These are phyloP conservation scores for Cygnus buccinator DNA, from an alignment of 2,113 vertebrate genomes.

Conservation along the genomic window DNA sequence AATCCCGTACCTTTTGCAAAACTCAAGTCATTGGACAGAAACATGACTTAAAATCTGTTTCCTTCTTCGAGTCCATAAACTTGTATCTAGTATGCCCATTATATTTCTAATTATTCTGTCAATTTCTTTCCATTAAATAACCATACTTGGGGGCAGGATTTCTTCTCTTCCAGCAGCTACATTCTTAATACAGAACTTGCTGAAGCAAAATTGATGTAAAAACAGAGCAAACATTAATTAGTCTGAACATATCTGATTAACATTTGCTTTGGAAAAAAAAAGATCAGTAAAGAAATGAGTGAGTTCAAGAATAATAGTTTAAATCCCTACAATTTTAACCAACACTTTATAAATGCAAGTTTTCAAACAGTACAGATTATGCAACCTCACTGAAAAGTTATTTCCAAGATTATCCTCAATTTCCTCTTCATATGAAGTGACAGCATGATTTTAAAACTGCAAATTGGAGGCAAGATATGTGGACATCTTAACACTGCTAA, in stretches of 20 bases:
- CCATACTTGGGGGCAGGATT: neutral
- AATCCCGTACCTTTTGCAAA: neutral
- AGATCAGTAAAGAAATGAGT: neutral
- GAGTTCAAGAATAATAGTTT: neutral
- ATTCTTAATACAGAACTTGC: neutral
- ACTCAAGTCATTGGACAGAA: neutral
- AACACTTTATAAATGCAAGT: neutral
- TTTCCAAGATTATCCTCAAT: neutral
- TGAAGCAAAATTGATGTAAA: constrained; percentile 18
- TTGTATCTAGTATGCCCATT: neutral
- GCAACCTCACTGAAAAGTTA: neutral
- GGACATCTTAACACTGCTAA: neutral
- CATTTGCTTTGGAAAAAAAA: neutral
- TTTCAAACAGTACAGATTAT: neutral
- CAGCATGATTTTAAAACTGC: neutral
- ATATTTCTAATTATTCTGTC: neutral
- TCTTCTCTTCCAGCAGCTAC: neutral
- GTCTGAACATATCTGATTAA: neutral
- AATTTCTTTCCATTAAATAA: neutral
- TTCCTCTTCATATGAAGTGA: neutral
- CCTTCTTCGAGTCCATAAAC: neutral
- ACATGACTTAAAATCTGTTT: neutral
- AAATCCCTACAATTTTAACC: neutral
- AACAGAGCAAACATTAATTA: neutral
- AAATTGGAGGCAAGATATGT: neutral